Conservation (phyloP, 1,140 invertebrate genomes). For the Rhizoglyphus robini region DNA sequence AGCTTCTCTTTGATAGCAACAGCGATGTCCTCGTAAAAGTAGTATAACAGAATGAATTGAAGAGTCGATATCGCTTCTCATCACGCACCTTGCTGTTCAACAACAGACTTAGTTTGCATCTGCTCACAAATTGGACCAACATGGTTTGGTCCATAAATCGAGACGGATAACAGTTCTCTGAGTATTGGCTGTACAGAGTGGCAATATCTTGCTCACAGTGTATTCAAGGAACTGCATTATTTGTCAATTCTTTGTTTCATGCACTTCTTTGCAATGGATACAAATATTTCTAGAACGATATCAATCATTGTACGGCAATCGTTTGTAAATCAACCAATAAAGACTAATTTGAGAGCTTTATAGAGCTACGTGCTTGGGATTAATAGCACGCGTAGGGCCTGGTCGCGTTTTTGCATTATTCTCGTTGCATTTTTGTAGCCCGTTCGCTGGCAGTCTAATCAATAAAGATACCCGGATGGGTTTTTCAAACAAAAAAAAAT, state of each 20-base stretch:
- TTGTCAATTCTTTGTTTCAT: neutral
- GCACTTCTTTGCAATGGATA: neutral
- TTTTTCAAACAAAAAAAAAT: no score
- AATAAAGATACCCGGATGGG: no score
- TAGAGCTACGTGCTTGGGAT: no score
- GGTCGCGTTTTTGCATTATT: no score
- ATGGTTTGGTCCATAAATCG: slow-evolving; percentile 15
- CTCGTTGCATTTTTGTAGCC: no score
- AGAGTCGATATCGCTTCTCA: neutral
- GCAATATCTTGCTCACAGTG: slow-evolving; percentile 15
- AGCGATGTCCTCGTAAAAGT: neutral
- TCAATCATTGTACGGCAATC: no score
- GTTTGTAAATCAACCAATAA: no score
- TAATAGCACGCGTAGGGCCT: no score
- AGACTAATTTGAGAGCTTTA: no score
- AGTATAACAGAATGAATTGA: neutral
- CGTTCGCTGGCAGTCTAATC: no score
- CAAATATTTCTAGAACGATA: no score
- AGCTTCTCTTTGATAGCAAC: neutral
- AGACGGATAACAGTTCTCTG: slow-evolving; percentile 22
- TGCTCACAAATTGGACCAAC: neutral
- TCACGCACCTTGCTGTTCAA: neutral
- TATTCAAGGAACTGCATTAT: neutral
- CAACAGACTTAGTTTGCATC: neutral
- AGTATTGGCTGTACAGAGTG: slow-evolving; percentile 18